Evolutionary conservation across 2,888 invertebrate genomes (phyloP).

Genomic region (Neoscelio sp.): DNA sequence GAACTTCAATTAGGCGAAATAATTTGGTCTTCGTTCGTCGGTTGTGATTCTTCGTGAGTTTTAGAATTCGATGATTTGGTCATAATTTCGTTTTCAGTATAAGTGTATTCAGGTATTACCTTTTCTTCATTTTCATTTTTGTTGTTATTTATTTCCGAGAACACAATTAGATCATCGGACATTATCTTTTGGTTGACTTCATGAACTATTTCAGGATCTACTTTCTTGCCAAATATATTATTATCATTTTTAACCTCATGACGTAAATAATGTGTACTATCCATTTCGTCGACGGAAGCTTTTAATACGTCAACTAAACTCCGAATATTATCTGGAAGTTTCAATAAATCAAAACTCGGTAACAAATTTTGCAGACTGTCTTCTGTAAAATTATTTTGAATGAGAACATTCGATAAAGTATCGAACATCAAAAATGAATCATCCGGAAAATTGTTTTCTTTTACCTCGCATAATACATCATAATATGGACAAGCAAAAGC

Average conservation of each 20-base stretch:
- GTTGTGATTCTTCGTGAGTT: neutral
- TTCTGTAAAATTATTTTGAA: constrained; percentile 61
- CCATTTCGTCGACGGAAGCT: constrained; percentile 43
- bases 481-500: constrained; percentile 27
- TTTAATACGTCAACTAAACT: constrained; percentile 67
- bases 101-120: too few relatives aligned
- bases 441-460: constrained; percentile 29
- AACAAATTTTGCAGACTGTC: constrained; percentile 69
- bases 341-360: constrained; percentile 65
- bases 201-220: neutral
- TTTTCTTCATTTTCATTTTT: constrained; percentile 52
- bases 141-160: constrained; percentile 30
- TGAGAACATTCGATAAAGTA: constrained; percentile 62
- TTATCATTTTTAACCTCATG: neutral
- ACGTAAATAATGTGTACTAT: constrained; percentile 1
- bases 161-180: too few relatives aligned
- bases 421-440: constrained; percentile 47
- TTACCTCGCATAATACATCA: constrained; percentile 24
- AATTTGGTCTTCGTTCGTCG: neutral
- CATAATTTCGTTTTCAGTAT: too few relatives aligned
- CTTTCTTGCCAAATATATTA: constrained; percentile 9
- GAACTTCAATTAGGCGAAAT: constrained; percentile 16
- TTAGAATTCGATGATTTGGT: too few relatives aligned
- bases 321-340: constrained; percentile 67
- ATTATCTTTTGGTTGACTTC: constrained; percentile 1